A percentile compares a stretch with the other conserved stretches of the same genome.
Conservation (phyloP, 2,888 invertebrate species). For the Glomeris marginata region DNA sequence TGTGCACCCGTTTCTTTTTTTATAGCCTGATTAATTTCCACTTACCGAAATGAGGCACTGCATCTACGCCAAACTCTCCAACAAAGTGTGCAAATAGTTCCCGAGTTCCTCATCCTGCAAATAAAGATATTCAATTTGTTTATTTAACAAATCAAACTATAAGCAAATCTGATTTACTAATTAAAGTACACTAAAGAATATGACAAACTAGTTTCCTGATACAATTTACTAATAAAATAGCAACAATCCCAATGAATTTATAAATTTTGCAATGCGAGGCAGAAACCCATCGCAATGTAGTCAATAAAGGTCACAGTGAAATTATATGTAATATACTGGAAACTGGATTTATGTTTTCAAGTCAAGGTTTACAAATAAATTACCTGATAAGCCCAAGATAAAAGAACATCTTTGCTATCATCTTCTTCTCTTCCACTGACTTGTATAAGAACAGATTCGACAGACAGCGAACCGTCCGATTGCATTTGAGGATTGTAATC, state of each 20-base stretch:
- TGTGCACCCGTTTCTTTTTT: too few relatives aligned
- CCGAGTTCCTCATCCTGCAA: constrained; percentile 79
- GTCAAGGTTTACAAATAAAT: background rate
- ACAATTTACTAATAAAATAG: too few relatives aligned
- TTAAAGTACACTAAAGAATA: background rate
- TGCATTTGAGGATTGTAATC: constrained; percentile 68
- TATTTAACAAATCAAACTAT: background rate
- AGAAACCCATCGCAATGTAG: too few relatives aligned
- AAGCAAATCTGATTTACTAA: constrained; percentile 1
- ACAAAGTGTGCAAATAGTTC: constrained; percentile 58
- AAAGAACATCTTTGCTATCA: constrained; percentile 67
- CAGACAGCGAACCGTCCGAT: constrained; percentile 59
- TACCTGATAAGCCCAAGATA: constrained; percentile 80
- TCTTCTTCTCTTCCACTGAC: constrained; percentile 70
- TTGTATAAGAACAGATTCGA: constrained; percentile 82
- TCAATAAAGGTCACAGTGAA: too few relatives aligned
- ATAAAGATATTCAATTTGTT: constrained; percentile 11
- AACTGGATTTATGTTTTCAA: background rate
- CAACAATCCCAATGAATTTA: too few relatives aligned
- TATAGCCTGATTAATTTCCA: too few relatives aligned
- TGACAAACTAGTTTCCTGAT: background rate
- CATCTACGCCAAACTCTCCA: constrained; percentile 17
- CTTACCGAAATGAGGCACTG: too few relatives aligned
- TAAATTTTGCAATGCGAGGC: too few relatives aligned
- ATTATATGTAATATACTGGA: background rate